Percentiles rank a stretch among this genome's conserved stretches.
phyloP scores from a whole-genome alignment of 2,113 vertebrate species.

The Blennius ocellaris region DNA sequence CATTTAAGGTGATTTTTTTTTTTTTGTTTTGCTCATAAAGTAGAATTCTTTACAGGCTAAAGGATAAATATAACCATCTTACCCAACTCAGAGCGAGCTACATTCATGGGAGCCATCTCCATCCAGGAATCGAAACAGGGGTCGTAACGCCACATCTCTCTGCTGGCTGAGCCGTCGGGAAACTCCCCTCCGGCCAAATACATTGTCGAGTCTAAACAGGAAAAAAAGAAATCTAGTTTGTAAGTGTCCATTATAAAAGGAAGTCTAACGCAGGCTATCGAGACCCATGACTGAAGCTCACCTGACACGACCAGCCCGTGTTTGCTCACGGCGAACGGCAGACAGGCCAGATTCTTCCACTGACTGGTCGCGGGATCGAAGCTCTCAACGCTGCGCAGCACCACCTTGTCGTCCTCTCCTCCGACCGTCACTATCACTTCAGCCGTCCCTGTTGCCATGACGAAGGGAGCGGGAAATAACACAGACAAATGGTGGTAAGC shows the following conservation, averaged over 20 bases:
- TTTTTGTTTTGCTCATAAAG: no score
- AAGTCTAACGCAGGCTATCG: no score
- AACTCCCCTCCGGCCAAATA: conserved; percentile 86
- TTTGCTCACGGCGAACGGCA: conserved; percentile 87
- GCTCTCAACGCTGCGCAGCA: conserved; percentile 86
- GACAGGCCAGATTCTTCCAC: conserved; percentile 85
- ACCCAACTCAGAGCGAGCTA: conserved; percentile 86
- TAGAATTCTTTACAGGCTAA: no score
- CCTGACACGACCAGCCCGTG: conserved; percentile 86
- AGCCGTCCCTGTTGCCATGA: conserved; percentile 76
- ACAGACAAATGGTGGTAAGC: not conserved
- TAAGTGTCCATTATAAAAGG: no score
- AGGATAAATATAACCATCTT: conserved; percentile 4
- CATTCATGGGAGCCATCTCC: conserved; percentile 87
- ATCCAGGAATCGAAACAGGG: conserved; percentile 86
- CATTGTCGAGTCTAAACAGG: conserved; percentile 78
- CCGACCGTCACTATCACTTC: conserved; percentile 86
- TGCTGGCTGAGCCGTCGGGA: conserved; percentile 85
- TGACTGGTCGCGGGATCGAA: conserved; percentile 82
- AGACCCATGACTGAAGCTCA: conserved; percentile 42
- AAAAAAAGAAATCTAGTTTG: not conserved
- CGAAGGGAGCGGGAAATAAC: conserved; percentile 25
- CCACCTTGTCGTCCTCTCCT: conserved; percentile 87
- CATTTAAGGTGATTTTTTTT: no score
- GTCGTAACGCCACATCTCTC: conserved; percentile 88